Base-by-base conservation (phyloP, 92 coral and sea anemone genomes). In the Palythoa grandis region DNA sequence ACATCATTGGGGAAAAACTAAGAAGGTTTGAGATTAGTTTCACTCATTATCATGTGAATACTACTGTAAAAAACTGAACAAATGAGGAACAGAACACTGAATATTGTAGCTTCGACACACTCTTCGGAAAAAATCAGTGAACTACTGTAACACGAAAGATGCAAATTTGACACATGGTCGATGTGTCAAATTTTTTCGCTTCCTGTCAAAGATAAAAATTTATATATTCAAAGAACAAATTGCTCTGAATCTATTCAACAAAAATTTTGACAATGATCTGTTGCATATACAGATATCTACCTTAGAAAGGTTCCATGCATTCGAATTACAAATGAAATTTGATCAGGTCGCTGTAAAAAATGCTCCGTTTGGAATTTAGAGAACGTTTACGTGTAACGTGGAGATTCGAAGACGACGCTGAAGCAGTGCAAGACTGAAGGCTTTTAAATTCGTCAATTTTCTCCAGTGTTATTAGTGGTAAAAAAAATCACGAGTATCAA, bases 321-420 rank as follows among this genome's bases (percentile, higher is more conserved):
- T 29, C 48, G 7, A 53, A 29, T 77, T 56, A 35, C 16, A 20
- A 20, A 65, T 50, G 85, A 43, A 23, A 80, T 48, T 52, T 47
- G 40, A 80, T 80, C 61, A 11, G 40, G 13, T n/a, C 10, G 11
- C 17, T n/a, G 23, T 29, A 58, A 11, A 65, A 65, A 11, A 11
- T 1, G 50, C 23, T 53, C 1, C 67, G n/a, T 17, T 20, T 63
- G 63, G 43, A 63, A 79, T 40, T 65, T 24, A 37, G 11, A 65
- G 40, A 63, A 80, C 70, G 85, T 67, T 15, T 80, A 80, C 85
- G 85, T 80, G 85, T 43, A 80, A 80, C 52, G 9, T 22, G 22
- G 0, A 11, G 84, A 65, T 40, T 80, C 61, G 63, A 47, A 7
- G 14, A 47, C 19, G 43, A 29, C 23, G 48, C 74, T 11, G 16